phyloP scores from a whole-genome alignment of 1,140 invertebrate species.

The Lanistes nyassanus region DNA sequence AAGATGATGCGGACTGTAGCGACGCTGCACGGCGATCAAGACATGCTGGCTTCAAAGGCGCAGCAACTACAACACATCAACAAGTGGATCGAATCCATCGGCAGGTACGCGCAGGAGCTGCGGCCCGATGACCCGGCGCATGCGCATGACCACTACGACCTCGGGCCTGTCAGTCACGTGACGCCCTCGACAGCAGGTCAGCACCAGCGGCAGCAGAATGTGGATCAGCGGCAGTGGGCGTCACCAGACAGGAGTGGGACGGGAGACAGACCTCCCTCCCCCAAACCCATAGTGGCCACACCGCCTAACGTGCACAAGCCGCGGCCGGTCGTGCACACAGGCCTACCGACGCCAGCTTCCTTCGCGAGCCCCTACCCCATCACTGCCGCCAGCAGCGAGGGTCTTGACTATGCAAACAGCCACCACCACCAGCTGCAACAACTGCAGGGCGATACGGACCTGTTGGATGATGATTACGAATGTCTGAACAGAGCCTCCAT shows the following conservation, averaged over 20 bases:
- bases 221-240: background rate
- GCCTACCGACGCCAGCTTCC: slow-evolving; percentile 11
- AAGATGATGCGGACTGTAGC: slow-evolving; percentile 42
- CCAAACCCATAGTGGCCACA: slow-evolving; percentile 55
- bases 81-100: slow-evolving; percentile 45
- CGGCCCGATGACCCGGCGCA: slow-evolving; percentile 10
- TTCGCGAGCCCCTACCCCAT: background rate
- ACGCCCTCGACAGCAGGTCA: background rate
- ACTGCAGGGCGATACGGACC: background rate
- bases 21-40: slow-evolving; percentile 28
- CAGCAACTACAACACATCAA: slow-evolving; percentile 46
- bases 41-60: slow-evolving; percentile 26
- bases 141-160: slow-evolving; percentile 16
- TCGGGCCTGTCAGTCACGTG: slow-evolving; percentile 9
- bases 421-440: background rate
- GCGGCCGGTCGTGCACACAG: slow-evolving; percentile 33
- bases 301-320: slow-evolving; percentile 60
- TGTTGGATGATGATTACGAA: slow-evolving; percentile 18
- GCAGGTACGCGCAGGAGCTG: slow-evolving; percentile 29
- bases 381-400: background rate
- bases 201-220: background rate
- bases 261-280: slow-evolving; percentile 39
- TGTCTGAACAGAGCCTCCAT: slow-evolving; percentile 3
- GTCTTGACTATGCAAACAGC: background rate
- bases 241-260: background rate